Conservation (phyloP, 2,888 invertebrate species). For the Trachelus troglodyta region DNA sequence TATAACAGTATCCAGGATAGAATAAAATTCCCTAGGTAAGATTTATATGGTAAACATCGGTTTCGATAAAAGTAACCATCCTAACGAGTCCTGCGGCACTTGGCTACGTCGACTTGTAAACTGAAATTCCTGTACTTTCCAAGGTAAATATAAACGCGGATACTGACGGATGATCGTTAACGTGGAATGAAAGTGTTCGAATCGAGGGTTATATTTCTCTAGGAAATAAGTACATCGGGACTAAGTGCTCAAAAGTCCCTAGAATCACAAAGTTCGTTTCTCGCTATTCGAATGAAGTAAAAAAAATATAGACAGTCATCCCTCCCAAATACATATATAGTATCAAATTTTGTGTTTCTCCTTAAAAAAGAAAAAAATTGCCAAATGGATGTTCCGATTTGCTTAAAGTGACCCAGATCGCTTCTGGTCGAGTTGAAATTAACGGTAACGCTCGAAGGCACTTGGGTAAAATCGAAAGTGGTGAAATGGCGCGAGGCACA, state of each 20-base stretch:
- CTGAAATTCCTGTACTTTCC: not conserved
- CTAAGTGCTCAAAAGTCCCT: not conserved
- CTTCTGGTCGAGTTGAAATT: constrained; percentile 34
- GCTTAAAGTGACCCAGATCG: constrained; percentile 39
- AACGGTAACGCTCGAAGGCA: constrained; percentile 34
- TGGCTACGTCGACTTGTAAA: not conserved
- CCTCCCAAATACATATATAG: too few species aligned
- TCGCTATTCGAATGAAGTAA: not conserved
- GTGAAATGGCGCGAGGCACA: constrained; percentile 35
- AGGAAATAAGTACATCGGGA: not conserved
- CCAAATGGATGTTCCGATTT: constrained; percentile 27
- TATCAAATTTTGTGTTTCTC: too few species aligned
- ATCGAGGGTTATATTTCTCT: not conserved
- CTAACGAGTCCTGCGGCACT: not conserved
- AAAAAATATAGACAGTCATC: too few species aligned
- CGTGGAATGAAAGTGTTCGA: not conserved
- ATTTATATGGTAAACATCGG: not conserved
- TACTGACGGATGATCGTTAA: not conserved
- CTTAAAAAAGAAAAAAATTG: not conserved
- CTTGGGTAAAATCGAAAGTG: constrained; percentile 50
- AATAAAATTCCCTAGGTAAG: not conserved
- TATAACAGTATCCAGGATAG: not conserved
- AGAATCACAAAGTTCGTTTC: not conserved
- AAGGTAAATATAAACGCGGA: not conserved
- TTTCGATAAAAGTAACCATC: not conserved